Conservation (phyloP, 1,140 invertebrate genomes). For the Zaprionus gabonicus region DNA sequence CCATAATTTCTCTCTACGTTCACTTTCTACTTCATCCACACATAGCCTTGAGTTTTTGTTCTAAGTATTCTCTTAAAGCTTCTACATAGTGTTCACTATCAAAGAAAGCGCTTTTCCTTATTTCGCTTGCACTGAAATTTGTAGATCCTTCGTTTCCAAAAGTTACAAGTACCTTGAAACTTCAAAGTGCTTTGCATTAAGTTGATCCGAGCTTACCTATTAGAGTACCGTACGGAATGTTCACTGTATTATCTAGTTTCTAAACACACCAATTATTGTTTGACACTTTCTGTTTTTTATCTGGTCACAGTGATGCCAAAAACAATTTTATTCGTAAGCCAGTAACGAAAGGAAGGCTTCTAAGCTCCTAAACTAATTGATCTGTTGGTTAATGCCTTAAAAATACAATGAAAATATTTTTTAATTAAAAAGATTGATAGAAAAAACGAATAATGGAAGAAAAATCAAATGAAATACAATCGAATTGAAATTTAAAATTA, state of each 20-base stretch:
- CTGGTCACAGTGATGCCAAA: not conserved
- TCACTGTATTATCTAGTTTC: constrained; percentile 19
- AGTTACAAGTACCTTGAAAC: not conserved
- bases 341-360: not conserved
- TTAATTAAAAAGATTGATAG: constrained; percentile 2
- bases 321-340: not conserved
- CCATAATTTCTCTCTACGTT: not conserved
- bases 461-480: not conserved
- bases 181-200: not conserved
- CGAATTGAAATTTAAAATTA: constrained; percentile 3
- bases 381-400: constrained; percentile 13
- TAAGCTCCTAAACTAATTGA: not conserved
- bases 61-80: not conserved
- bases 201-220: not conserved
- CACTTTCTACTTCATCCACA: constrained; percentile 9
- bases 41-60: constrained; percentile 15
- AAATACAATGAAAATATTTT: not conserved
- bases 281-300: not conserved
- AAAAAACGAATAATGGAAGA: constrained; percentile 12
- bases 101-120: constrained; percentile 6
- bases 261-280: not conserved
- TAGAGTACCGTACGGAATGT: not conserved
- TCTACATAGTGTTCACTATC: not conserved
- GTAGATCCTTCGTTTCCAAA: constrained; percentile 6
- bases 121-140: constrained; percentile 25